Conservation (phyloP, 2,113 vertebrate genomes). For the Bambusicola thoracicus region DNA sequence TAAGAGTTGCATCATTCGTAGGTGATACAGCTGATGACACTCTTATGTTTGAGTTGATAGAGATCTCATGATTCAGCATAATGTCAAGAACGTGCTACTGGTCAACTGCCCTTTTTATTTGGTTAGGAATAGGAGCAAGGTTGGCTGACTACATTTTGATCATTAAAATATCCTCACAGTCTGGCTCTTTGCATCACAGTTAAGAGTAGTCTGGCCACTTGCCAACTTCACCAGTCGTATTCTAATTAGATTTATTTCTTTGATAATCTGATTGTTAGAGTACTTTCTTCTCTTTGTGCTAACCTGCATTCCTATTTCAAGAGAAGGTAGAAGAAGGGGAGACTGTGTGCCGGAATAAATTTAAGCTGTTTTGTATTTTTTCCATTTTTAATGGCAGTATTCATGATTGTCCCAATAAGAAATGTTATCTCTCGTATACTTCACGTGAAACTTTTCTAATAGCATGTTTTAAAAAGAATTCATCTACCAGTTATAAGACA, state of each 20-base stretch:
- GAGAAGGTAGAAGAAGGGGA: neutral
- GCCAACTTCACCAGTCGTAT: neutral
- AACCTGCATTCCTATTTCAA: neutral
- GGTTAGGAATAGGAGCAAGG: neutral
- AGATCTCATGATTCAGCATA: neutral
- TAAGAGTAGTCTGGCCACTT: neutral
- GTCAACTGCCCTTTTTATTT: conserved; percentile 1
- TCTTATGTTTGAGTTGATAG: neutral
- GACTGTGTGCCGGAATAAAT: neutral
- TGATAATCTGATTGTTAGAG: neutral
- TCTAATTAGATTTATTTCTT: neutral
- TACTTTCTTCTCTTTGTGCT: neutral
- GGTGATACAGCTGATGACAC: neutral
- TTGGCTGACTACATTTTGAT: neutral
- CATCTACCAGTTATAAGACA: neutral
- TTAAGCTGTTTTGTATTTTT: neutral
- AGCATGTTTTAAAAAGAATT: neutral
- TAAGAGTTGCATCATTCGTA: neutral
- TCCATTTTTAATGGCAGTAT: neutral
- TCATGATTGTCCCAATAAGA: neutral
- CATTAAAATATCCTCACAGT: neutral
- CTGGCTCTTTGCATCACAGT: neutral
- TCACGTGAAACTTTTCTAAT: neutral
- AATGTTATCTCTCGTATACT: neutral
- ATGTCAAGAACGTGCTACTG: neutral